These are phyloP conservation scores for Sebastes schlegelii DNA, from an alignment of 2,113 vertebrate species.

Conservation along the genomic window DNA sequence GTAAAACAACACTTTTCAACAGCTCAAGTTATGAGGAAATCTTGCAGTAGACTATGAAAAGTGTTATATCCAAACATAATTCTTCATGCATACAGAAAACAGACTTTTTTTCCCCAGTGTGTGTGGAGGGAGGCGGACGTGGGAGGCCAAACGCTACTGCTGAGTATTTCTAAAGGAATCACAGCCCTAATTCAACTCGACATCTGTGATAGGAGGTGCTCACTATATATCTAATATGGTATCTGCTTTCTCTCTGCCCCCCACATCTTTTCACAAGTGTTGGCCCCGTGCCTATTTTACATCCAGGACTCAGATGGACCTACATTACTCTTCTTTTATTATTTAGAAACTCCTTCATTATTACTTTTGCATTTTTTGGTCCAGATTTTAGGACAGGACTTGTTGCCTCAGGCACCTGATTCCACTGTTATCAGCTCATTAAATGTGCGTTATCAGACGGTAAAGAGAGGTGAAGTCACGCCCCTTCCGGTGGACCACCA, in stretches of 20 bases:
- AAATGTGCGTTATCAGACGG: no score
- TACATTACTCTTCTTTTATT: background rate
- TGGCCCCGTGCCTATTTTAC: background rate
- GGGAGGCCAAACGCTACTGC: conserved; percentile 2
- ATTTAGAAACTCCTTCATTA: background rate
- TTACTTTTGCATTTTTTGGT: background rate
- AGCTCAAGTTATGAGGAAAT: background rate
- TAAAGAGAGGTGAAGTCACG: no score
- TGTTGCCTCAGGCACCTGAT: no score
- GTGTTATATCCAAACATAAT: conserved; percentile 1
- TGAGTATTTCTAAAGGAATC: conserved; percentile 6
- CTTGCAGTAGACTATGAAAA: background rate
- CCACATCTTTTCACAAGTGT: background rate
- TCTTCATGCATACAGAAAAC: conserved; percentile 11
- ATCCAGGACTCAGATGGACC: background rate
- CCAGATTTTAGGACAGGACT: no score
- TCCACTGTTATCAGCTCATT: no score
- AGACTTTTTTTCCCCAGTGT: background rate
- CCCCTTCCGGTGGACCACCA: no score
- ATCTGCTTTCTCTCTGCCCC: background rate
- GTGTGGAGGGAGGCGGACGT: conserved; percentile 2
- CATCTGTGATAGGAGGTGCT: conserved; percentile 12
- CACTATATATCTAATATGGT: background rate
- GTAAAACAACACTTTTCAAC: background rate
- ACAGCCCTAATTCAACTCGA: conserved; percentile 11